Evolutionary conservation across 2,113 vertebrate genomes (phyloP), one percentile per base, ranked within the genome.

Genomic region (Chrysemys picta): DNA sequence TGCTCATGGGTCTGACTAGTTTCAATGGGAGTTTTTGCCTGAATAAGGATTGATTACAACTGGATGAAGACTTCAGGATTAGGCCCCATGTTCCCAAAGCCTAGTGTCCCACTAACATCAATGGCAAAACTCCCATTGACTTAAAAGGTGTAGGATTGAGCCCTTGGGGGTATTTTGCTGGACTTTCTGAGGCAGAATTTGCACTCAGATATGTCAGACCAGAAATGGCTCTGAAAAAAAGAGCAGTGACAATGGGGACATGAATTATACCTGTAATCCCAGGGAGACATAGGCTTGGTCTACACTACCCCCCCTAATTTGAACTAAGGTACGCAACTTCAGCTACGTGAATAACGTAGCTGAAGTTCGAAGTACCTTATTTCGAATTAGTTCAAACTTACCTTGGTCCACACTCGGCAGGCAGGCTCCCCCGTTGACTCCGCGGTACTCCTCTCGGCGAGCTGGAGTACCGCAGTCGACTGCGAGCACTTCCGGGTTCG

Each of bases 261-360:
- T 17, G 80, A 75, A 21, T 3, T 38, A 11, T 98, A 98, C 98
- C 93, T 97, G 93, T 98, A 98, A 89, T 89, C 94, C 98, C 98
- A 98, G 0, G 98, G 98, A 31, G 98, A 93, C 35, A 98, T 95
- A 6, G 98, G n/a, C n/a, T n/a, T n/a, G n/a, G n/a, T n/a, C n/a
- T n/a, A n/a, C n/a, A n/a, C n/a, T n/a, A n/a, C n/a, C n/a, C n/a
- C n/a, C n/a, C n/a, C n/a, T n/a, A n/a, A n/a, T n/a, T n/a, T n/a
- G n/a, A n/a, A n/a, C n/a, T n/a, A n/a, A n/a, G n/a, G n/a, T n/a
- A n/a, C n/a, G n/a, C n/a, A n/a, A n/a, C n/a, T n/a, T n/a, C n/a
- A n/a, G n/a, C n/a, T n/a, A n/a, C n/a, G n/a, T n/a, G n/a, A n/a
- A n/a, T n/a, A n/a, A n/a, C n/a, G n/a, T n/a, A n/a, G n/a, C n/a